A percentile compares a stretch with the other conserved stretches of the same genome.
Evolutionary conservation across 2,797 vertebrate species (phyloP).

Genomic region (Mormyrus proboscirostris): DNA sequence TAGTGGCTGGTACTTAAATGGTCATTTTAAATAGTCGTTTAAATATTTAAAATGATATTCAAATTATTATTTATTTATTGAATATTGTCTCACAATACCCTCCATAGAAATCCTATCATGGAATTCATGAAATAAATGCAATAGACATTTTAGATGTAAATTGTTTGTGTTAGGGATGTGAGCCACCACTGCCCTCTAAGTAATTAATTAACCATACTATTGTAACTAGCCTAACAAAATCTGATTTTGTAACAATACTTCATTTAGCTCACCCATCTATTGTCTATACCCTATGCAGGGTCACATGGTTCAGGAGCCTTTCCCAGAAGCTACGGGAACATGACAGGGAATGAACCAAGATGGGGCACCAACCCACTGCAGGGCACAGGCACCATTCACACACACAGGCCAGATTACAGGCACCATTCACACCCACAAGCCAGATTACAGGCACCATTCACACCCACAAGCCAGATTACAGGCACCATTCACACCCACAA

Average conservation of each 20-base stretch:
- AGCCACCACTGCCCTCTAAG: neutral
- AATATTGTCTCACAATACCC: neutral
- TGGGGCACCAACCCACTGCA: neutral
- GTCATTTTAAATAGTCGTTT: neutral
- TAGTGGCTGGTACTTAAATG: neutral
- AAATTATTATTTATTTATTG: neutral
- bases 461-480: no score
- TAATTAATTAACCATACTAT: neutral
- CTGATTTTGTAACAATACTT: neutral
- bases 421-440: no score
- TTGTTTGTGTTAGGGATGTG: neutral
- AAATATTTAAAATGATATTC: neutral
- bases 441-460: no score
- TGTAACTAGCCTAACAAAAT: neutral
- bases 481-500: no score
- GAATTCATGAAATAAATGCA: neutral
- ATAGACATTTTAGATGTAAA: neutral
- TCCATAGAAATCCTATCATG: neutral
- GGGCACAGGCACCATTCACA: neutral
- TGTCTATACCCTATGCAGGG: no score
- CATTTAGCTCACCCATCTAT: neutral
- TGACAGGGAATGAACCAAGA: neutral
- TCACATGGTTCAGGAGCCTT: neutral
- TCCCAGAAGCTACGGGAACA: neutral
- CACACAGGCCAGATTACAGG: no score